Conservation (phyloP, 2,888 invertebrate genomes). For the Branchipolynoe longqiensis region DNA sequence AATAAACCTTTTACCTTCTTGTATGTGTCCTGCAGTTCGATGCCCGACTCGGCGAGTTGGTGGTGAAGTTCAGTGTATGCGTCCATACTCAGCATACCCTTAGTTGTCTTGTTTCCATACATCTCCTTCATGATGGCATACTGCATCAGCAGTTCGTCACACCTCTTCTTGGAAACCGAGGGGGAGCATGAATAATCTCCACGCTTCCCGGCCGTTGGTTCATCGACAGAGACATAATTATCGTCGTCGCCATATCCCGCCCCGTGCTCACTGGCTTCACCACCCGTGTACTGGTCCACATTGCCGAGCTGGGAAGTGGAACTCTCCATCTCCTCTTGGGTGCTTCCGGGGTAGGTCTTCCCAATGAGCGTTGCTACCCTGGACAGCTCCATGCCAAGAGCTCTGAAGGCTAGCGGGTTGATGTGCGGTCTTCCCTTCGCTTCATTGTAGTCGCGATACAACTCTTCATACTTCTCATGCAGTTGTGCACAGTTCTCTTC, state of each 20-base stretch:
- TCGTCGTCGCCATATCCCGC: neutral
- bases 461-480: neutral
- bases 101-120: constrained; percentile 10
- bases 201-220: neutral
- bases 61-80: constrained; percentile 41
- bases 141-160: constrained; percentile 9
- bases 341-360: neutral
- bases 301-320: neutral
- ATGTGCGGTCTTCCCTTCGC: neutral
- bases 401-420: neutral
- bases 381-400: neutral
- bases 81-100: constrained; percentile 21
- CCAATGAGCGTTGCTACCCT: neutral
- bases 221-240: too few species aligned
- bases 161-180: neutral
- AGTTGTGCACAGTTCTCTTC: neutral
- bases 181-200: neutral
- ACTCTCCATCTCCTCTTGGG: neutral
- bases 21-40: neutral
- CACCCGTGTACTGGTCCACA: neutral
- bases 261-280: neutral
- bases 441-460: neutral
- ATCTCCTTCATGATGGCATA: constrained; percentile 22
- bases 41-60: neutral
- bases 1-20: neutral